Conservation (phyloP, 2,113 vertebrate species). For the Ursus arctos region DNA sequence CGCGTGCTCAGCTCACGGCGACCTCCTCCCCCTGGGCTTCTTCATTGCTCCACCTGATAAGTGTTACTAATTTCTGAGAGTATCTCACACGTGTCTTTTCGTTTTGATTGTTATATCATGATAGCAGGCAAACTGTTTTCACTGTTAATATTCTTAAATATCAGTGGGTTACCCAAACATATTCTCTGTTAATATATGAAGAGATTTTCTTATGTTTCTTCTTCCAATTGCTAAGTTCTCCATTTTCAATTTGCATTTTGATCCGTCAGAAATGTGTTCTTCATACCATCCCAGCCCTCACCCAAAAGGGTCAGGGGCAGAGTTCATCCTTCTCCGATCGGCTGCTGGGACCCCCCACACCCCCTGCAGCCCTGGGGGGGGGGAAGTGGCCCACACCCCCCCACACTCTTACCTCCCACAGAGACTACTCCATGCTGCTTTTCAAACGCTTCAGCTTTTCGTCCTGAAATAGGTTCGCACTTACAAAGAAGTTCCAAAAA, state of each 20-base stretch:
- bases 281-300: background rate
- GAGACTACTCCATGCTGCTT: background rate
- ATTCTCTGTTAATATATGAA: background rate
- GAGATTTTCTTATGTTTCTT: background rate
- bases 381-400: no score
- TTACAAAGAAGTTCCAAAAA: slow-evolving; percentile 1
- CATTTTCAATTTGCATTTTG: background rate
- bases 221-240: background rate
- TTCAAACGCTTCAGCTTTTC: background rate
- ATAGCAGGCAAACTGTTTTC: background rate
- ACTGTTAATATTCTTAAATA: background rate
- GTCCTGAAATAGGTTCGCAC: background rate
- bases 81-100: background rate
- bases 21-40: no score
- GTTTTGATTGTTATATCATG: no score
- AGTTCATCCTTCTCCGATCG: background rate
- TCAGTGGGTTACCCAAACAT: no score
- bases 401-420: background rate
- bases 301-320: background rate
- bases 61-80: no score
- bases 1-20: fast-evolving
- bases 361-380: background rate
- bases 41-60: fast-evolving
- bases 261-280: background rate
- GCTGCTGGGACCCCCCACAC: no score